These are phyloP conservation scores for Odocoileus hemionus DNA, from an alignment of 2,113 vertebrate species.

Conservation along the genomic window DNA sequence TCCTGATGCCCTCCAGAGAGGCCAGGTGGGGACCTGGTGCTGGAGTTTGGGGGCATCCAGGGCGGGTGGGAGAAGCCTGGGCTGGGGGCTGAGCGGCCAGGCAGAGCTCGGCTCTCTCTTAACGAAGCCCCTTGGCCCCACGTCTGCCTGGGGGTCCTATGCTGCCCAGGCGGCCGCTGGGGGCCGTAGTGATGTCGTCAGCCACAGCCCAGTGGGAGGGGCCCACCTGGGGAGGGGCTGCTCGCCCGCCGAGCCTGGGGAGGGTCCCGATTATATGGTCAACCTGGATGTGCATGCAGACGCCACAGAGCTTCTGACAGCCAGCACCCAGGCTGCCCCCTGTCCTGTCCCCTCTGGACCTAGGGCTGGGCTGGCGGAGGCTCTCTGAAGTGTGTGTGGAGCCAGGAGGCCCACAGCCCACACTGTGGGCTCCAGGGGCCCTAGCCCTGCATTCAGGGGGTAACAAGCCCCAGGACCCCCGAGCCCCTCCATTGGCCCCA, in stretches of 20 bases:
- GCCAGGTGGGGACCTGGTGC: neutral
- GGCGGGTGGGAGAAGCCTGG: neutral
- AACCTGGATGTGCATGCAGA: accelerated
- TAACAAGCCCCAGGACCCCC: neutral
- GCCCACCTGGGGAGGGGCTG: neutral
- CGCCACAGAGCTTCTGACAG: neutral
- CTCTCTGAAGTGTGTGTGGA: neutral
- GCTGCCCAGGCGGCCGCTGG: neutral
- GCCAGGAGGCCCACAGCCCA: neutral
- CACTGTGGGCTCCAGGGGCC: neutral
- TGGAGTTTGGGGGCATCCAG: neutral
- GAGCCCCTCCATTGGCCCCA: neutral
- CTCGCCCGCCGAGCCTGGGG: accelerated
- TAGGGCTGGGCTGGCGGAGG: accelerated
- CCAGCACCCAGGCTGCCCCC: neutral
- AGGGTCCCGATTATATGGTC: accelerated
- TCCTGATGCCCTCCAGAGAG: neutral
- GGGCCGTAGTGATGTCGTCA: neutral
- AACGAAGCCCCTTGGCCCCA: neutral
- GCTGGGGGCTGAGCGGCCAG: neutral
- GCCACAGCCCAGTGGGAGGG: neutral
- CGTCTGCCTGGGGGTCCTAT: neutral
- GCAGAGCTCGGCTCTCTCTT: neutral
- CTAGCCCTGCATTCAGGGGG: accelerated
- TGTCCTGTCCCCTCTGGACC: accelerated